A percentile compares a stretch with the other conserved stretches of the same genome.
phyloP scores from a whole-genome alignment of 2,888 invertebrate species.

The Galerucella pusilla region DNA sequence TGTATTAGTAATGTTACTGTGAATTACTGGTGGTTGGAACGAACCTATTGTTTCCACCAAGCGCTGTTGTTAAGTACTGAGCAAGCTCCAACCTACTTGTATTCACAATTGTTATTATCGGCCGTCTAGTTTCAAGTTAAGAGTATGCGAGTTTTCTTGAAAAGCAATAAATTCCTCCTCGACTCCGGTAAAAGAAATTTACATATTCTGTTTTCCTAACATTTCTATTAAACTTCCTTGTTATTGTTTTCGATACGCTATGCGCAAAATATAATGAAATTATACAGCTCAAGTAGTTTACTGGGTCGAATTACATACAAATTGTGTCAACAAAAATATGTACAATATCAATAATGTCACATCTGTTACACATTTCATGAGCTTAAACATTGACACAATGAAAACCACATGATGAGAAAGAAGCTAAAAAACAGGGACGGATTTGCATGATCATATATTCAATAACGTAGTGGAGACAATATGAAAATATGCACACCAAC shows the following conservation, averaged over 20 bases:
- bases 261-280: background rate
- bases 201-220: background rate
- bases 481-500: too few relatives aligned
- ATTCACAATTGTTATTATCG: too few relatives aligned
- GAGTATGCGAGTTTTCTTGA: background rate
- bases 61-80: too few relatives aligned
- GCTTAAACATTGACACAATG: constrained; percentile 40
- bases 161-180: background rate
- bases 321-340: constrained; percentile 28
- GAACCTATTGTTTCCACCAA: too few relatives aligned
- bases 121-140: background rate
- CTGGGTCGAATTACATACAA: constrained; percentile 12
- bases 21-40: too few relatives aligned
- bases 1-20: too few relatives aligned
- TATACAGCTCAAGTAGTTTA: background rate
- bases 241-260: background rate
- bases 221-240: background rate
- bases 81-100: too few relatives aligned
- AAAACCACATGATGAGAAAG: constrained; percentile 38
- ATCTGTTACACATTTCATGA: constrained; percentile 39
- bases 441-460: background rate
- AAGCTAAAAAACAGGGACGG: constrained; percentile 14
- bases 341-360: constrained; percentile 21
- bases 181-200: background rate
- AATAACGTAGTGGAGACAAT: too few relatives aligned